These are phyloP conservation scores for Spodoptera picta DNA, from an alignment of 2,888 invertebrate species.

Conservation along the genomic window DNA sequence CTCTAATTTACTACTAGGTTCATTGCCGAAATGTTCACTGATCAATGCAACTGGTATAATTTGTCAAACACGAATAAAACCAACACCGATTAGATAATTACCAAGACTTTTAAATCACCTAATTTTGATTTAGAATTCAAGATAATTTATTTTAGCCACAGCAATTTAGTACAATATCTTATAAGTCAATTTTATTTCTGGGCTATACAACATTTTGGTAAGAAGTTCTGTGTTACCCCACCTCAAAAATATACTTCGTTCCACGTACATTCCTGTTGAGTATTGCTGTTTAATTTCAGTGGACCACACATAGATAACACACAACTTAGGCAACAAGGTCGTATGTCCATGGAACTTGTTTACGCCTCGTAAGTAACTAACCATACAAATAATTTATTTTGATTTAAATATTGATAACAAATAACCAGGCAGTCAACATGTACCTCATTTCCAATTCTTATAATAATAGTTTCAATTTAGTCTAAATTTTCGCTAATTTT, in stretches of 20 bases:
- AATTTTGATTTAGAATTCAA: too few species aligned
- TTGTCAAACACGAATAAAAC: too few species aligned
- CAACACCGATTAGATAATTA: too few species aligned
- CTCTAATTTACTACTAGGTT: not conserved
- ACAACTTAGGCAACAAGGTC: slow-evolving; percentile 4
- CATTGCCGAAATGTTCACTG: not conserved
- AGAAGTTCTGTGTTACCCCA: slow-evolving; percentile 4
- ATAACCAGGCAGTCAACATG: slow-evolving; percentile 48
- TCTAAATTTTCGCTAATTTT: slow-evolving; percentile 44
- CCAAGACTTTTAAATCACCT: too few species aligned
- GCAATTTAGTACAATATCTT: too few species aligned
- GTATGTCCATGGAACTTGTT: not conserved
- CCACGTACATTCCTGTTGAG: slow-evolving; percentile 16
- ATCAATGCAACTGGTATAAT: too few species aligned
- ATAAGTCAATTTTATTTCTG: not conserved
- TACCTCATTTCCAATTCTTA: slow-evolving; percentile 25
- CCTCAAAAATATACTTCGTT: not conserved
- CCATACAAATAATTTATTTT: slow-evolving; percentile 11
- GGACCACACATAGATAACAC: slow-evolving; percentile 11
- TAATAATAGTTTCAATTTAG: slow-evolving; percentile 39
- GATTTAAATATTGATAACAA: slow-evolving; percentile 19
- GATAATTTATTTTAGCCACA: too few species aligned
- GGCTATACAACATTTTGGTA: not conserved
- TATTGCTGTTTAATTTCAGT: slow-evolving; percentile 18
- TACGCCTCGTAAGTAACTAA: slow-evolving; percentile 8